phyloP scores from a whole-genome alignment of 2,113 vertebrate genomes.

The Melanotaenia duboulayi region DNA sequence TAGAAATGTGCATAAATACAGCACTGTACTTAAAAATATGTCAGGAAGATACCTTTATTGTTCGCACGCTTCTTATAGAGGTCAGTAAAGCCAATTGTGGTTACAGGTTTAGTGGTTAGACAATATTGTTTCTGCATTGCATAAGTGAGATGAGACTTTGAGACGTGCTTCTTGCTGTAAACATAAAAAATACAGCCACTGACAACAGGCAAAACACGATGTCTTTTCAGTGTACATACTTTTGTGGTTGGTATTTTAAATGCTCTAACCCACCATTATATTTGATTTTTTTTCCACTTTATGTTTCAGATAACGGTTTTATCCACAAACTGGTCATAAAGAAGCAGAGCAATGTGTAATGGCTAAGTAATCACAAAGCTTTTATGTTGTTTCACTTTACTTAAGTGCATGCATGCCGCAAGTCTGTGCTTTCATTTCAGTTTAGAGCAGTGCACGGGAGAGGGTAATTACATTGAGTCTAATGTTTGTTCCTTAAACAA shows the following conservation, averaged over 20 bases:
- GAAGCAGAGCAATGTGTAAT: constrained; percentile 16
- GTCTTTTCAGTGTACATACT: background rate
- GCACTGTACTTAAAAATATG: too few species aligned
- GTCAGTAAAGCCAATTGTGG: too few species aligned
- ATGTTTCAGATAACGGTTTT: background rate
- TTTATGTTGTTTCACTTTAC: constrained; percentile 30
- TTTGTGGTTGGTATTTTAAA: background rate
- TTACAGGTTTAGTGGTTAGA: too few species aligned
- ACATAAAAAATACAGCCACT: too few species aligned
- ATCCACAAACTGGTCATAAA: constrained; percentile 4
- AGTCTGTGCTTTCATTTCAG: constrained; percentile 27
- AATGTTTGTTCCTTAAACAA: constrained; percentile 39
- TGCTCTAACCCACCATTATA: background rate
- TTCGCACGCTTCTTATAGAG: too few species aligned
- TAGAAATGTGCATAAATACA: too few species aligned
- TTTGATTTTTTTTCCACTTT: background rate
- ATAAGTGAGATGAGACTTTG: too few species aligned
- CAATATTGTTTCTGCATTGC: too few species aligned
- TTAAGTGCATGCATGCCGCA: background rate
- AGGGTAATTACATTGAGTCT: constrained; percentile 16
- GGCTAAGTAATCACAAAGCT: constrained; percentile 27
- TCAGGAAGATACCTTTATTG: too few species aligned
- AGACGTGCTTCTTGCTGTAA: too few species aligned
- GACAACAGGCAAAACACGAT: too few species aligned
- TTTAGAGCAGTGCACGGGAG: constrained; percentile 26